These are phyloP conservation scores for Anhinga anhinga DNA, from an alignment of 2,113 vertebrate genomes.

Conservation along the genomic window DNA sequence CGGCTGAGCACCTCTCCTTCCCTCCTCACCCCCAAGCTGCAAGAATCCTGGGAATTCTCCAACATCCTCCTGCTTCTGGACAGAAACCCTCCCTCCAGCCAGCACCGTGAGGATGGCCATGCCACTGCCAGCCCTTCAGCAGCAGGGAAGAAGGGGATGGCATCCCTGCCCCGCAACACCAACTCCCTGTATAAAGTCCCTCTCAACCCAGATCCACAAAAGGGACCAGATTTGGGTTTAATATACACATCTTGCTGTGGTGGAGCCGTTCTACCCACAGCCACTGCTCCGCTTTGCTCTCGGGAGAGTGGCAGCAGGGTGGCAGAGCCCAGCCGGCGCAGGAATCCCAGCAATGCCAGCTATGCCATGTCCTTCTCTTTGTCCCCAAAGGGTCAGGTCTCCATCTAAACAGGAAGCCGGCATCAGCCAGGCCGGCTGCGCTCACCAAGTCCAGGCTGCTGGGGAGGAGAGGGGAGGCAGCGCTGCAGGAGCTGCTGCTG, in stretches of 20 bases:
- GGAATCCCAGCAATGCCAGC: slow-evolving; percentile 30
- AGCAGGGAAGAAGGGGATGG: background rate
- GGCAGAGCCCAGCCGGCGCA: background rate
- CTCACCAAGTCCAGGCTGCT: rapidly evolving
- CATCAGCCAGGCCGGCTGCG: background rate
- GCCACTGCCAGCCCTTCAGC: background rate
- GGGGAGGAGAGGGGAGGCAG: background rate
- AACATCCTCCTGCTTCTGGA: background rate
- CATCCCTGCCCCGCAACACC: background rate
- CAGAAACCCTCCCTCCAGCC: background rate
- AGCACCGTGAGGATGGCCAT: rapidly evolving
- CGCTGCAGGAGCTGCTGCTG: background rate
- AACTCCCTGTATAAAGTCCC: background rate
- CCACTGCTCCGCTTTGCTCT: background rate
- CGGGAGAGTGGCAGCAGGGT: background rate
- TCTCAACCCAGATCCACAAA: background rate
- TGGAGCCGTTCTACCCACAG: rapidly evolving
- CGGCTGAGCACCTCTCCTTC: background rate
- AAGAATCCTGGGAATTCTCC: background rate
- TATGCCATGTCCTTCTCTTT: background rate
- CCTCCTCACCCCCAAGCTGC: rapidly evolving
- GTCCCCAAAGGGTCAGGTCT: background rate
- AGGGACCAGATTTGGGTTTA: background rate
- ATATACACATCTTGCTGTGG: background rate
- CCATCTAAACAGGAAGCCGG: background rate